Percentiles rank a stretch among this genome's conserved stretches.
These are phyloP conservation scores for Hecatera dysodea DNA, from an alignment of 2,888 invertebrate genomes.

Conservation along the genomic window DNA sequence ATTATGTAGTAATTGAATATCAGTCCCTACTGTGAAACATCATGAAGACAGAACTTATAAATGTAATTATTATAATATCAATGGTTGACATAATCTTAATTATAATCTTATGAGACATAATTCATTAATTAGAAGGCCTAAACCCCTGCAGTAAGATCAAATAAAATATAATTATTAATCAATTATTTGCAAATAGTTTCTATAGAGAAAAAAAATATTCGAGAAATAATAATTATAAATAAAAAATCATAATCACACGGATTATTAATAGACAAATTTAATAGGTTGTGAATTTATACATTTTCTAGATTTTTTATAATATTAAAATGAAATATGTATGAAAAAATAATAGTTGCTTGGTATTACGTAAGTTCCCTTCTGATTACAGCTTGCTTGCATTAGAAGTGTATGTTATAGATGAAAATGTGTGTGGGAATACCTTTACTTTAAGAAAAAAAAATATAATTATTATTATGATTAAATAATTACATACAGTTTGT, in stretches of 20 bases:
- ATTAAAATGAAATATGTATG: slow-evolving; percentile 76
- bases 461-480: background rate
- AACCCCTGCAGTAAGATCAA: slow-evolving; percentile 69
- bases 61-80: slow-evolving; percentile 24
- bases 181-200: slow-evolving; percentile 71
- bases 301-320: slow-evolving; percentile 90
- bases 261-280: slow-evolving; percentile 85
- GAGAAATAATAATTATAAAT: slow-evolving; percentile 69
- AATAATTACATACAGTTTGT: background rate
- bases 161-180: slow-evolving; percentile 55
- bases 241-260: slow-evolving; percentile 67
- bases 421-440: slow-evolving; percentile 43
- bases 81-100: slow-evolving; percentile 49
- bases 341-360: slow-evolving; percentile 73
- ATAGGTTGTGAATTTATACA: slow-evolving; percentile 91
- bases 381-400: slow-evolving; percentile 77
- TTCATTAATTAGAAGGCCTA: slow-evolving; percentile 75
- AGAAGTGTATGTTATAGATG: slow-evolving; percentile 49
- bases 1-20: background rate
- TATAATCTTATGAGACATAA: slow-evolving; percentile 44
- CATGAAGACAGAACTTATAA: slow-evolving; percentile 3
- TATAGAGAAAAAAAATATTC: slow-evolving; percentile 66
- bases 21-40: background rate
- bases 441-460: slow-evolving; percentile 7
- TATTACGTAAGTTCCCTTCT: slow-evolving; percentile 69